phyloP scores from a whole-genome alignment of 2,888 invertebrate species.

The Meteorus colon region DNA sequence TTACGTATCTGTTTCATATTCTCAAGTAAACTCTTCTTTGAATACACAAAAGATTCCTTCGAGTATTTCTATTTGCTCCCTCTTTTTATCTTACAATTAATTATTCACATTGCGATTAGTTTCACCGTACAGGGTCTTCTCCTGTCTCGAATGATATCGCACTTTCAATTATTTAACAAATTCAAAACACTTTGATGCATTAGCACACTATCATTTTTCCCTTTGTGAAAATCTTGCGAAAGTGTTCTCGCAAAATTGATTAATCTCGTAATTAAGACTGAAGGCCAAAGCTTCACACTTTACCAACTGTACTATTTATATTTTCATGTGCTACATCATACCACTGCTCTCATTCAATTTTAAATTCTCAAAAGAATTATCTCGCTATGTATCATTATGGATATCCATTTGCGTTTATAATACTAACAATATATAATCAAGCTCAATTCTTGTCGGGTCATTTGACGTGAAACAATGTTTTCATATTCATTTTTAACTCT shows the following conservation, averaged over 20 bases:
- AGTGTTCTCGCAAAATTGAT: not conserved
- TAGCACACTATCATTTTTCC: not conserved
- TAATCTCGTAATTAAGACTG: not conserved
- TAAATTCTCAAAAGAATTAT: slow-evolving; percentile 42
- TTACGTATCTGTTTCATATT: no score
- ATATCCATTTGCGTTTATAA: not conserved
- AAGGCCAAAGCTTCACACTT: not conserved
- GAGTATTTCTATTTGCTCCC: no score
- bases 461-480: slow-evolving; percentile 45
- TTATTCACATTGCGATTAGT: not conserved
- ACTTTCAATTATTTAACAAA: not conserved
- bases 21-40: no score
- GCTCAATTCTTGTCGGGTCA: slow-evolving; percentile 28
- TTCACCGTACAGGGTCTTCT: not conserved
- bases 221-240: not conserved
- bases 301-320: not conserved
- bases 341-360: slow-evolving; percentile 45
- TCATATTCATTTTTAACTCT: slow-evolving; percentile 24
- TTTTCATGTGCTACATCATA: slow-evolving; percentile 5
- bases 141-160: no score
- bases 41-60: no score
- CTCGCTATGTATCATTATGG: slow-evolving; percentile 32
- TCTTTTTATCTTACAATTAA: no score
- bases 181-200: not conserved
- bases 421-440: not conserved